Evolutionary conservation across 2,888 invertebrate genomes (phyloP).

Genomic region (Aphrophora alni): DNA sequence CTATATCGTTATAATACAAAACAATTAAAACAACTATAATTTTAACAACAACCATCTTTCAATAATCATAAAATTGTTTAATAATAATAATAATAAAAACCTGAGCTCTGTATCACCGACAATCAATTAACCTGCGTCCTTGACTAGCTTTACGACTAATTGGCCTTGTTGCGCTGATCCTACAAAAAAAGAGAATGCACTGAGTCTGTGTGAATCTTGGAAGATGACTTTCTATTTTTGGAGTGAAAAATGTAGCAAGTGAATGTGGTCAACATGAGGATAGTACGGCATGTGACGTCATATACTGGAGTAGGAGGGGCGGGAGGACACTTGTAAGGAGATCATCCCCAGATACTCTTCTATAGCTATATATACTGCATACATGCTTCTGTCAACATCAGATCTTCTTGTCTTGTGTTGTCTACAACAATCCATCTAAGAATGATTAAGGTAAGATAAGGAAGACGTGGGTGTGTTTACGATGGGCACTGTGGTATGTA

Average conservation of each 20-base stretch:
- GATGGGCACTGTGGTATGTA: neutral
- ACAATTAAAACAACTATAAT: too few species aligned
- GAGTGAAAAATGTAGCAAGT: slow-evolving; percentile 2
- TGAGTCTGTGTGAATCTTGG: neutral
- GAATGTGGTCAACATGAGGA: slow-evolving; percentile 3
- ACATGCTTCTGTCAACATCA: neutral
- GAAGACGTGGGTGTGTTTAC: neutral
- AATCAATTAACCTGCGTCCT: neutral
- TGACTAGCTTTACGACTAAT: neutral
- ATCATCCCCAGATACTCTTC: neutral
- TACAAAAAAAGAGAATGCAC: slow-evolving; percentile 4
- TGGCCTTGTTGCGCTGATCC: neutral
- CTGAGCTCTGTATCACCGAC: neutral
- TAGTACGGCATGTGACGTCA: neutral
- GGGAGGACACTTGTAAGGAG: neutral
- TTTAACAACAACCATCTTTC: too few species aligned
- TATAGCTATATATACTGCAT: neutral
- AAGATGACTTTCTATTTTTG: slow-evolving; percentile 9
- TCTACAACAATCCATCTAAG: neutral
- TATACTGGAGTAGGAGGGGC: neutral
- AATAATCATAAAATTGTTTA: neutral
- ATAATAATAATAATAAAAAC: neutral
- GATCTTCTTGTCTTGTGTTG: neutral
- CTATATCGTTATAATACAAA: too few species aligned
- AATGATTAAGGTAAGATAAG: neutral